phyloP scores from a whole-genome alignment of 2,888 invertebrate species.

The Nebria brevicollis region DNA sequence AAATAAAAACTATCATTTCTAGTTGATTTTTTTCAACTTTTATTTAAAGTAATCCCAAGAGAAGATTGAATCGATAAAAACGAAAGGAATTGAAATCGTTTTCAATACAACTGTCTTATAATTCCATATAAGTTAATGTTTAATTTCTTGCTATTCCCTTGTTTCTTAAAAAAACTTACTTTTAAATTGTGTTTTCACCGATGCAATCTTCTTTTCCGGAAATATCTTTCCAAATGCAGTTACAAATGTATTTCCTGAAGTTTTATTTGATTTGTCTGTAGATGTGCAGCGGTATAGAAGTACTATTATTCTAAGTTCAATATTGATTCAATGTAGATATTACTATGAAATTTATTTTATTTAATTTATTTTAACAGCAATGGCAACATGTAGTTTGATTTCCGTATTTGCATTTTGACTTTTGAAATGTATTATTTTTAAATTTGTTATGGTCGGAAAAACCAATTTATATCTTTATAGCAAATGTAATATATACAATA shows the following conservation, averaged over 20 bases:
- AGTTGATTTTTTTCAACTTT: not conserved
- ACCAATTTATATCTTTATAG: too few species aligned
- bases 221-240: constrained; percentile 18
- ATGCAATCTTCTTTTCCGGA: constrained; percentile 21
- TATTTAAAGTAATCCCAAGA: constrained; percentile 17
- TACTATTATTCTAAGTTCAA: not conserved
- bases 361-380: too few species aligned
- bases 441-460: not conserved
- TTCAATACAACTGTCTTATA: constrained; percentile 12
- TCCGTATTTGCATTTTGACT: not conserved
- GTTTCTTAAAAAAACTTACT: constrained; percentile 20
- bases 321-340: not conserved
- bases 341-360: not conserved
- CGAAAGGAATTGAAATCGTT: constrained; percentile 33
- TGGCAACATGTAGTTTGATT: not conserved
- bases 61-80: constrained; percentile 28
- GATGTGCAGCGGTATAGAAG: too few species aligned
- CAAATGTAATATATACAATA: too few species aligned
- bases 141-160: too few species aligned
- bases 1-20: not conserved
- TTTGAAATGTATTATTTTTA: not conserved
- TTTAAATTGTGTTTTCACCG: constrained; percentile 23
- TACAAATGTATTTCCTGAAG: too few species aligned
- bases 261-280: too few species aligned
- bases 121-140: too few species aligned